Percentiles rank a stretch among this genome's conserved stretches.
Conservation (phyloP, 2,797 vertebrate species). For the Smutsia temminckii region DNA sequence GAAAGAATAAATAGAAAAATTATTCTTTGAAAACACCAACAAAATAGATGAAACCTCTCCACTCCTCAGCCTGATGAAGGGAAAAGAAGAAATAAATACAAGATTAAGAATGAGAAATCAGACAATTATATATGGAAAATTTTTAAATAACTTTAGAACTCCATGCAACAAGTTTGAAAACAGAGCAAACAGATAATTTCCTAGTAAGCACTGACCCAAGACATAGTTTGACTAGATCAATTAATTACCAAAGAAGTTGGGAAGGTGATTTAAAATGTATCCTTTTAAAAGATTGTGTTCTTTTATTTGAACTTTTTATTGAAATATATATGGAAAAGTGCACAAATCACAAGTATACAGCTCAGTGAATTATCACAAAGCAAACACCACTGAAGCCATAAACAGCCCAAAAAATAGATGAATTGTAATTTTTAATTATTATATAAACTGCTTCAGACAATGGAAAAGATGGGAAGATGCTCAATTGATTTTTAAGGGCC, state of each 20-base stretch:
- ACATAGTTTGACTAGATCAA: background rate
- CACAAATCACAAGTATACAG: background rate
- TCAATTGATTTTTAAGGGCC: background rate
- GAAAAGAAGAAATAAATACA: background rate
- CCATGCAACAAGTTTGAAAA: conserved; percentile 1
- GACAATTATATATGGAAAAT: background rate
- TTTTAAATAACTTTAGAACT: background rate
- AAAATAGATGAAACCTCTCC: background rate
- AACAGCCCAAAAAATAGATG: background rate
- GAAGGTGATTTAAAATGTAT: conserved; percentile 4
- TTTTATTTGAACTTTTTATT: conserved; percentile 24
- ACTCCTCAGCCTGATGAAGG: background rate
- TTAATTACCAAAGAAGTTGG: conserved; percentile 2
- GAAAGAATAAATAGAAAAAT: background rate
- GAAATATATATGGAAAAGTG: background rate
- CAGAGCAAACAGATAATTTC: background rate
- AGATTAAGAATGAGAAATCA: background rate
- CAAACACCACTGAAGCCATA: background rate
- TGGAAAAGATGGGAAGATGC: background rate
- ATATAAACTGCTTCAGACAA: background rate
- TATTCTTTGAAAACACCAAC: conserved; percentile 12
- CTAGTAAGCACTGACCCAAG: background rate
- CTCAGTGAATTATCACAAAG: background rate
- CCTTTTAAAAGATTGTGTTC: background rate
- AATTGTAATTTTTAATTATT: conserved; percentile 1